Conservation (phyloP, 2,797 vertebrate genomes). For the Siniperca scherzeri region DNA sequence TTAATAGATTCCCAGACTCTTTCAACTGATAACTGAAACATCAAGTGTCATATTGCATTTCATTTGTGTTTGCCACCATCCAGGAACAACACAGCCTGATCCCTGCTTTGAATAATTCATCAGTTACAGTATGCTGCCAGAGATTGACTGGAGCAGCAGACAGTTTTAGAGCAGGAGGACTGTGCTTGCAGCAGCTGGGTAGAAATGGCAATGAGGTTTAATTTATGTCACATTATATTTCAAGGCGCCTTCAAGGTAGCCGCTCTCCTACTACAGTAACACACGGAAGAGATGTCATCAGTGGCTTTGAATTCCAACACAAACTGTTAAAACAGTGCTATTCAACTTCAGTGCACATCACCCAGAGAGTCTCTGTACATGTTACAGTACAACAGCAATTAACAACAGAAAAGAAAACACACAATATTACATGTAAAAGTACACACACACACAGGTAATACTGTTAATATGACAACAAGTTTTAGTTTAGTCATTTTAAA, state of each 20-base stretch:
- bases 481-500: no score
- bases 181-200: constrained; percentile 33
- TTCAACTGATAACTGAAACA: constrained; percentile 42
- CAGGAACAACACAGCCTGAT: constrained; percentile 52
- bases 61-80: constrained; percentile 52
- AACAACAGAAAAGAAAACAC: no score
- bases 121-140: constrained; percentile 57
- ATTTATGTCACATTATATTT: constrained; percentile 53
- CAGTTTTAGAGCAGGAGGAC: constrained; percentile 53
- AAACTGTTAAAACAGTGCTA: neutral
- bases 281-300: constrained; percentile 25
- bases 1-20: constrained; percentile 14
- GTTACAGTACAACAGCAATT: no score
- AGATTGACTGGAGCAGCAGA: constrained; percentile 65
- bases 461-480: no score
- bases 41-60: constrained; percentile 49
- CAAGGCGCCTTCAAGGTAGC: constrained; percentile 62
- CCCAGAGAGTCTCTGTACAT: no score
- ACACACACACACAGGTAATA: no score
- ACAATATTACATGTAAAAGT: no score
- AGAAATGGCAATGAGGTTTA: constrained; percentile 35
- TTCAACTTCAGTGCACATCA: no score
- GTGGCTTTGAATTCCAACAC: constrained; percentile 33
- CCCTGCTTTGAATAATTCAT: constrained; percentile 78
- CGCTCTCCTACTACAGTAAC: constrained; percentile 22